Base-by-base conservation (phyloP, 92 coral and sea anemone species). In the Zoanthus solanderi region DNA sequence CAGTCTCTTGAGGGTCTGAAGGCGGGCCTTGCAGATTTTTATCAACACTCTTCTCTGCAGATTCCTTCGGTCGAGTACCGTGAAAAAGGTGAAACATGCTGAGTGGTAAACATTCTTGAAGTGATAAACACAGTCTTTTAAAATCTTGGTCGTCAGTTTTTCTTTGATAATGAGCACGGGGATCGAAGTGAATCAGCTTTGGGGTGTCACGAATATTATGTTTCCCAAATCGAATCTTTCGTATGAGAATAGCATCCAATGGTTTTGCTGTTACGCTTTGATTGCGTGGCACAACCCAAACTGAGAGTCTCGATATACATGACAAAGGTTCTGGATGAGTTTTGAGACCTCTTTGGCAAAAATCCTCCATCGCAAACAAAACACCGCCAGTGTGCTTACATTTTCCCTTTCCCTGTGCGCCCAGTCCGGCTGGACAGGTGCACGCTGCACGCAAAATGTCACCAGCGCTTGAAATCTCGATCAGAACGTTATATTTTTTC, bases 221-320 rank as follows among this genome's bases (percentile, higher is more conserved):
- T 52, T 89, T 92, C 9, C 90, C 91, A 88, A 91, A 91, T 67
- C 87, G 48, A 13, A 91, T 91, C 56, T 87, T 87, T 84, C 74
- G 73, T 18, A 87, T 91, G 0, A 91, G 87, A n/a, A 87, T 85
- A 13, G 78, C 13, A 61, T 90, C 88, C 37, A 87, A 78, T n/a
- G 89, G 88, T 46, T 92, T 89, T 15, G 91, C 92, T 75, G 95
- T 57, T 5, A 92, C 78, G 56, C 89, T 92, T 81, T 92, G 95
- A 44, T 87, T 92, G 65, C 89, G 44, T 23, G 23, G 23, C 23
- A 23, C 23, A 23, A 23, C 23, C 23, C 23, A 23, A 23, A 23
- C 23, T 23, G 23, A 23, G 23, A 91, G 91, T 23, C 91, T 78
- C 2, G 91, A 91, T 58, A 89, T 91, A 8, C 91, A 78, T 0